A percentile compares a stretch with the other conserved stretches of the same genome.
These are phyloP conservation scores for Callipepla squamata DNA, from an alignment of 2,113 vertebrate genomes.

Conservation along the genomic window DNA sequence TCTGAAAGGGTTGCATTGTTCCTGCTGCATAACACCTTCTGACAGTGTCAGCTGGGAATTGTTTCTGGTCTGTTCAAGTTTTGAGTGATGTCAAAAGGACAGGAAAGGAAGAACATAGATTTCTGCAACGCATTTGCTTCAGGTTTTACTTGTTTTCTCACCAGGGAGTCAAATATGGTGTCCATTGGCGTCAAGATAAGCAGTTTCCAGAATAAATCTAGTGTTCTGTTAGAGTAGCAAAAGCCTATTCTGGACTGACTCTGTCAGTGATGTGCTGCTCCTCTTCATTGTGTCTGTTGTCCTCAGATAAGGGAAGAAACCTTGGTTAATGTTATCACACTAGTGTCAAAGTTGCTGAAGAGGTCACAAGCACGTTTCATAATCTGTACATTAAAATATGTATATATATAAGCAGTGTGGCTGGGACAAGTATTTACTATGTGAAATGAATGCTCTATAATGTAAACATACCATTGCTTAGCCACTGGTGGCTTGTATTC, in stretches of 20 bases:
- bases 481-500: background rate
- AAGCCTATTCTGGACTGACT: background rate
- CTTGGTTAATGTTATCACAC: background rate
- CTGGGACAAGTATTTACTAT: background rate
- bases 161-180: background rate
- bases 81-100: background rate
- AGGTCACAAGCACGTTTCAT: background rate
- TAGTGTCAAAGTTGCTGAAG: background rate
- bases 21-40: background rate
- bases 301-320: background rate
- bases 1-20: background rate
- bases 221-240: background rate
- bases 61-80: background rate
- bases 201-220: background rate
- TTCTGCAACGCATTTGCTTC: rapidly evolving
- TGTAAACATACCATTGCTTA: background rate
- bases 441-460: background rate
- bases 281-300: background rate
- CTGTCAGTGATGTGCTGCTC: background rate
- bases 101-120: background rate
- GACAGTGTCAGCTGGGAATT: background rate
- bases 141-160: background rate
- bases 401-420: background rate
- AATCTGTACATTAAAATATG: background rate
- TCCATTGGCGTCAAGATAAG: background rate